Evolutionary conservation across 2,113 vertebrate genomes (phyloP).

Genomic region (Columba janthina): DNA sequence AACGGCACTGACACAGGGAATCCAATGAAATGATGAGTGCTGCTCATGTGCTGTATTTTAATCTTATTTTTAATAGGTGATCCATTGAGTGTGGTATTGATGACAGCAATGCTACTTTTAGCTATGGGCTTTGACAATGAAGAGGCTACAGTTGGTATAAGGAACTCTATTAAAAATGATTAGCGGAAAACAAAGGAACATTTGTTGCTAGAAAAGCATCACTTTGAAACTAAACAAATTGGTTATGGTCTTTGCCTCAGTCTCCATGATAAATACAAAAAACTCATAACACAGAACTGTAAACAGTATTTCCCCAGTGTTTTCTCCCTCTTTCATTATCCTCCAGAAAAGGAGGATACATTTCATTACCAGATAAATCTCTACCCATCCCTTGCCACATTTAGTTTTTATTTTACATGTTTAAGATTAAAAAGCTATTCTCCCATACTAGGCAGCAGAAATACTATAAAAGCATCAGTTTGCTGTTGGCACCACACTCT

Average conservation of each 20-base stretch:
- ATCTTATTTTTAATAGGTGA: background rate
- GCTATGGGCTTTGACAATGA: background rate
- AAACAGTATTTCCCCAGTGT: background rate
- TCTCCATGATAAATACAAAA: background rate
- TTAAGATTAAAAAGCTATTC: background rate
- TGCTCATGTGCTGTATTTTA: background rate
- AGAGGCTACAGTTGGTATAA: background rate
- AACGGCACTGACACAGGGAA: background rate
- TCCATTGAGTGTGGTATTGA: background rate
- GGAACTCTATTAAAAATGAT: background rate
- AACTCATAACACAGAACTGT: background rate
- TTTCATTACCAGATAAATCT: background rate
- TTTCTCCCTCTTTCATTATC: background rate
- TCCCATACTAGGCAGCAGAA: background rate
- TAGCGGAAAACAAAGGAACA: background rate
- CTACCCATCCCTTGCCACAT: background rate
- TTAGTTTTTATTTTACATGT: background rate
- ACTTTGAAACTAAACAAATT: background rate
- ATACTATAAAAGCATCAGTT: background rate
- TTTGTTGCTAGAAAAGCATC: background rate
- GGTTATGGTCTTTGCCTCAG: background rate
- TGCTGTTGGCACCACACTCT: background rate
- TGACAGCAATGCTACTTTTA: background rate
- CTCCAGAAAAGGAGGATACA: background rate
- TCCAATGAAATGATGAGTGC: background rate